phyloP scores from a whole-genome alignment of 2,888 invertebrate genomes.

The Scaptomyza caliginosa region DNA sequence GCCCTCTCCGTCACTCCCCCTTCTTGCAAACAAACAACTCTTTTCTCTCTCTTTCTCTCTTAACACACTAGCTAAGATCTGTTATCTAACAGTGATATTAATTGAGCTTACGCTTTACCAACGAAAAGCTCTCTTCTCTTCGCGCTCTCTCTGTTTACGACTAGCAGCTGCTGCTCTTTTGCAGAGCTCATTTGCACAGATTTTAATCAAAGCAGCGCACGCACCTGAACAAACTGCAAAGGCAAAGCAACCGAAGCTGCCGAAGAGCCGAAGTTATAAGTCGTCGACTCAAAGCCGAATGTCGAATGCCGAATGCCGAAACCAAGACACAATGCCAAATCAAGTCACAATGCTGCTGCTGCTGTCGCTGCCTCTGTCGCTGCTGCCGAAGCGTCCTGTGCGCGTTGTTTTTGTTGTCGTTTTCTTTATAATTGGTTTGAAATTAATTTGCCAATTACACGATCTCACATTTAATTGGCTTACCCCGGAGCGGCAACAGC shows the following conservation, averaged over 20 bases:
- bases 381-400: conserved; percentile 26
- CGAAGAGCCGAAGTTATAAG: conserved; percentile 7
- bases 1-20: not conserved
- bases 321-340: conserved; percentile 14
- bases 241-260: conserved; percentile 8
- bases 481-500: conserved; percentile 63
- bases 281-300: not conserved
- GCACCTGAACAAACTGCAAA: conserved; percentile 36
- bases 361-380: conserved; percentile 9
- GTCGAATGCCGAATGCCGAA: conserved; percentile 10
- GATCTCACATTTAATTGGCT: conserved; percentile 83
- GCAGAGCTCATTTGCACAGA: conserved; percentile 55
- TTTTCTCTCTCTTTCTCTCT: not conserved
- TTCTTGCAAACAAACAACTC: no score
- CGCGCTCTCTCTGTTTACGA: not conserved
- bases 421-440: conserved; percentile 83
- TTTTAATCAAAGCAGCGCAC: conserved; percentile 49
- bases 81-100: not conserved
- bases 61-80: not conserved
- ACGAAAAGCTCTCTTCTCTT: not conserved
- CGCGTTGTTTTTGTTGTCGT: conserved; percentile 45
- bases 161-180: conserved; percentile 9
- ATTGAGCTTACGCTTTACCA: not conserved
- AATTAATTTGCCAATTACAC: conserved; percentile 84
- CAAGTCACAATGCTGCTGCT: conserved; percentile 11